These are phyloP conservation scores for Fistularia tabacaria DNA, from an alignment of 2,797 vertebrate genomes.

Conservation along the genomic window DNA sequence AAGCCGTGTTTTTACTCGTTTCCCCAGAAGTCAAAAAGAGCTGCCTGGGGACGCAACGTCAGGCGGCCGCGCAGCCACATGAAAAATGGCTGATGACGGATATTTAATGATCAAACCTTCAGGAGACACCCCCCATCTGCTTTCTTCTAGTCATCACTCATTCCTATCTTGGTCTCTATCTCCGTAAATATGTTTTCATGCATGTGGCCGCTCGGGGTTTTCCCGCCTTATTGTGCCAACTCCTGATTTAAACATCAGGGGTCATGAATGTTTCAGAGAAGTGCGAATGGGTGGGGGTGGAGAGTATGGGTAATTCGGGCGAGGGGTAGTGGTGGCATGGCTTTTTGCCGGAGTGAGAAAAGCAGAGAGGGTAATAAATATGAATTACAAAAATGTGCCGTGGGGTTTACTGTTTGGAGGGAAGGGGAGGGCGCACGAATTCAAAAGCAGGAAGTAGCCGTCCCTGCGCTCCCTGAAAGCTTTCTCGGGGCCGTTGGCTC, in stretches of 20 bases:
- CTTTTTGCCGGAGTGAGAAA: slow-evolving; percentile 5
- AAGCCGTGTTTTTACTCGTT: background rate
- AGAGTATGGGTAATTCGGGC: background rate
- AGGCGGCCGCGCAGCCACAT: slow-evolving; percentile 8
- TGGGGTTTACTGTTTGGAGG: too few species aligned
- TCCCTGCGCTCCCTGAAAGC: too few species aligned
- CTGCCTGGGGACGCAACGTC: slow-evolving; percentile 9
- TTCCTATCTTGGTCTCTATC: too few species aligned
- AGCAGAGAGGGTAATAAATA: background rate
- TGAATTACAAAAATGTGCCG: too few species aligned
- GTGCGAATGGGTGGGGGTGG: slow-evolving; percentile 41
- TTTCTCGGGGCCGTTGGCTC: too few species aligned
- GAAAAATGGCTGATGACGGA: slow-evolving; percentile 21
- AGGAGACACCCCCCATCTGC: too few species aligned
- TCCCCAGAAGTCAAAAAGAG: slow-evolving; percentile 14
- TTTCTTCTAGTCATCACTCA: too few species aligned
- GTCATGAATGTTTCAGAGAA: slow-evolving; percentile 74
- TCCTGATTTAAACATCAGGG: slow-evolving; percentile 74
- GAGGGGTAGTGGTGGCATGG: slow-evolving; percentile 23
- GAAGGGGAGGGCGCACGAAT: too few species aligned
- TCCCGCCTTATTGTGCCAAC: slow-evolving; percentile 45
- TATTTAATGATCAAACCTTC: slow-evolving; percentile 27
- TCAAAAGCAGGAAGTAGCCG: too few species aligned
- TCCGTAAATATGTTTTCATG: too few species aligned
- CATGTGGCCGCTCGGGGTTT: slow-evolving; percentile 16